Evolutionary conservation across 2,888 invertebrate genomes (phyloP).

Genomic region (Folsomia manolachei): DNA sequence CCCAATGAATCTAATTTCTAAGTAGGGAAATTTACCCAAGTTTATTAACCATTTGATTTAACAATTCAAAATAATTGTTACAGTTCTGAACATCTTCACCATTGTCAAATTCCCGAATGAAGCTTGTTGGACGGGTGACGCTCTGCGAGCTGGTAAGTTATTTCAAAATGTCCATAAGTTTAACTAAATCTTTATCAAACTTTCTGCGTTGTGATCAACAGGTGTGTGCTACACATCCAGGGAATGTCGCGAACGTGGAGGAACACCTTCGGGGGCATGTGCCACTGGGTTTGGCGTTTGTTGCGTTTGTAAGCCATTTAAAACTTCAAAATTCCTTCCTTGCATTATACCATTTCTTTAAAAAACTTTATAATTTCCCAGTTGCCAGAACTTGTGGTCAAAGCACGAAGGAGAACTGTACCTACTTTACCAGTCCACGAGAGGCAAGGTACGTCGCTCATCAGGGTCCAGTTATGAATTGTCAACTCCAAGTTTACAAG

Average conservation of each 20-base stretch:
- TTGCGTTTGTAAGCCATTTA: constrained; percentile 48
- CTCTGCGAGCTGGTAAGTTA: constrained; percentile 43
- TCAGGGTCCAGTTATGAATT: constrained; percentile 48
- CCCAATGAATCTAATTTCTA: background rate
- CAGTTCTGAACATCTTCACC: constrained; percentile 51
- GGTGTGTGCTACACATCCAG: constrained; percentile 50
- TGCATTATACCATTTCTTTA: background rate
- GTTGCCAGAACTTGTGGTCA: constrained; percentile 50
- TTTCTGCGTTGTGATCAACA: constrained; percentile 18
- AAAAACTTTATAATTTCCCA: constrained; percentile 10
- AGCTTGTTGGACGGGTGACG: constrained; percentile 51
- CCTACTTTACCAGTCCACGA: constrained; percentile 49
- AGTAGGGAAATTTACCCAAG: no score
- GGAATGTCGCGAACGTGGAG: constrained; percentile 50
- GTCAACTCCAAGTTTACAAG: constrained; percentile 50
- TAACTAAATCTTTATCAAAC: no score
- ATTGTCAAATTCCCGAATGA: constrained; percentile 51
- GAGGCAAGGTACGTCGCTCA: constrained; percentile 47
- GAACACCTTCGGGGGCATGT: constrained; percentile 49
- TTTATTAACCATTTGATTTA: background rate
- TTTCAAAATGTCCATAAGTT: background rate
- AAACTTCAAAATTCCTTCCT: background rate
- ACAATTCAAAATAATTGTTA: constrained; percentile 23
- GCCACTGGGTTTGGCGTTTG: constrained; percentile 51
- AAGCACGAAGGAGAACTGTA: constrained; percentile 50